Evolutionary conservation across 2,797 vertebrate genomes (phyloP), one percentile per base, ranked within the genome.

Genomic region (Thripadectes ignobilis): DNA sequence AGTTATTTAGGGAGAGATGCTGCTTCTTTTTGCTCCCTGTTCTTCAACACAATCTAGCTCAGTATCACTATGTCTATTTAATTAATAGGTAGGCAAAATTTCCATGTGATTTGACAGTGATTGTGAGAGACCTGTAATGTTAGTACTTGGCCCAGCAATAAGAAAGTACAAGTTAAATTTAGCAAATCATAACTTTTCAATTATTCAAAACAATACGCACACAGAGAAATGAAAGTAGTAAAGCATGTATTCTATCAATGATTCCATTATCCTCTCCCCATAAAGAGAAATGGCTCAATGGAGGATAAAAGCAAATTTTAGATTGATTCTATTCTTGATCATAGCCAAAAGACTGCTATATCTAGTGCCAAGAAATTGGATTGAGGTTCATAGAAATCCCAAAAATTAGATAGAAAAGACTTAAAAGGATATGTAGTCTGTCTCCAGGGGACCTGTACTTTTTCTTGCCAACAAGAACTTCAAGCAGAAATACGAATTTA

Each of bases 241-340:
- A 92, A 93, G 75, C 1, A 7, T 20, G 17, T 69, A 78, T 67
- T 93, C 58, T 82, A 54, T 73, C 79, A 91, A 38, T 84, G 79
- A 93, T 93, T 85, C 74, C 83, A 87, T 93, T 92, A 94, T 85
- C 77, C 55, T 95, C 29, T 93, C 51, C 39, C 39, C 20, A 23
- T 79, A 93, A 95, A 86, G 61, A 86, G 71, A 95, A 78, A 68
- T 77, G 38, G 38, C 63, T 88, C 85, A 95, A 32, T 58, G 65
- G 30, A 94, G 58, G 65, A 95, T 92, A 92, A 94, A 95, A 95
- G 72, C 65, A 92, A 95, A 76, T 93, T 94, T 82, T 80, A 80
- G 68, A 96, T 62, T 82, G 63, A 83, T 94, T 90, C 49, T 94
- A 7, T 85, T 92, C 93, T 82, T 93, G 80, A 92, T 92, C 85